Conservation (phyloP, 2,888 invertebrate genomes). For the Drosophila buzzatii region DNA sequence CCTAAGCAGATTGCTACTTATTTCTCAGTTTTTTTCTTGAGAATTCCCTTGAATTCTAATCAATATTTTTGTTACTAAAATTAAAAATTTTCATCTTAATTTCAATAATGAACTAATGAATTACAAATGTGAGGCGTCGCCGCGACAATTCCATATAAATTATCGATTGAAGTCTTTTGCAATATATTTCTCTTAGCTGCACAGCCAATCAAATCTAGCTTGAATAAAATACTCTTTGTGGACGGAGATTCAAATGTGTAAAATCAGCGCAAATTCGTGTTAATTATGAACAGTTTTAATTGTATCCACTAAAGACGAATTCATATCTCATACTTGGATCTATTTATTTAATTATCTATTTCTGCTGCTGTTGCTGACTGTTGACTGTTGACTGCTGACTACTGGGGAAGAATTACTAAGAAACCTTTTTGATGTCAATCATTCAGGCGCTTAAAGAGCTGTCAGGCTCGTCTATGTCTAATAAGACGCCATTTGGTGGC, state of each 20-base stretch:
- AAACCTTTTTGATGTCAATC: constrained; percentile 81
- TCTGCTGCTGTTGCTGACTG: background rate
- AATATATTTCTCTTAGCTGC: background rate
- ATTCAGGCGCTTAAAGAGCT: constrained; percentile 79
- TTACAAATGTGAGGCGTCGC: background rate
- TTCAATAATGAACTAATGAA: background rate
- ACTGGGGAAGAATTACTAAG: constrained; percentile 36
- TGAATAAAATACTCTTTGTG: background rate
- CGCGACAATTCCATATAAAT: background rate
- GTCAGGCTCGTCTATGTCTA: constrained; percentile 72
- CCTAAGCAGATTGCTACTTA: constrained; percentile 20
- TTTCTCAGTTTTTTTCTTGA: background rate
- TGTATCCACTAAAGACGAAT: constrained; percentile 37
- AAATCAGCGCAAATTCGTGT: constrained; percentile 53
- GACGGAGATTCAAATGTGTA: constrained; percentile 17
- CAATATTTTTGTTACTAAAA: background rate
- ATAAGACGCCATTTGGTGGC: constrained; percentile 54
- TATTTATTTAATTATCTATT: constrained; percentile 62
- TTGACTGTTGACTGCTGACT: constrained; percentile 22
- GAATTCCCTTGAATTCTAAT: background rate
- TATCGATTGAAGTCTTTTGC: background rate
- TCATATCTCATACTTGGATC: constrained; percentile 51
- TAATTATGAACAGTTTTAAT: constrained; percentile 73
- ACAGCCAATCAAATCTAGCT: background rate
- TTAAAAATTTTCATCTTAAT: background rate